Conservation (phyloP, 2,888 invertebrate species). For the Lagria hirta region DNA sequence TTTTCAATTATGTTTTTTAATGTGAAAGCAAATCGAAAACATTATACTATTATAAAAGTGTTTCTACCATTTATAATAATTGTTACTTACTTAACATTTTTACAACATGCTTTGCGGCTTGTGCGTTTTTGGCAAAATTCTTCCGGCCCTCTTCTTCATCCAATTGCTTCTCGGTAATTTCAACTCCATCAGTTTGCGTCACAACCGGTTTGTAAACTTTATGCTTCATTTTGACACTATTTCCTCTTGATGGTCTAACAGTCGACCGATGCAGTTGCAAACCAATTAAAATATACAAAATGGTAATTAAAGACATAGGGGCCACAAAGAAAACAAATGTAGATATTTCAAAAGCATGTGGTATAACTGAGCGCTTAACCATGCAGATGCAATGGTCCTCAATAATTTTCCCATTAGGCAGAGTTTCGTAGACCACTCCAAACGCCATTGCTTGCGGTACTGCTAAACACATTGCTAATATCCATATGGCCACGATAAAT, state of each 20-base stretch:
- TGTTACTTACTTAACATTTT: constrained; percentile 65
- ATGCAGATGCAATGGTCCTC: constrained; percentile 48
- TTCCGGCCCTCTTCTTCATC: constrained; percentile 51
- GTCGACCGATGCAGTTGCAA: constrained; percentile 52
- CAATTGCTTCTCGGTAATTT: constrained; percentile 30
- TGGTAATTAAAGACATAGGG: constrained; percentile 62
- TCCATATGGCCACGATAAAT: constrained; percentile 73
- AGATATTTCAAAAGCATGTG: constrained; percentile 58
- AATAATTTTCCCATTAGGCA: constrained; percentile 36
- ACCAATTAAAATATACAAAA: constrained; percentile 58
- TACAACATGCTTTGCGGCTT: constrained; percentile 55
- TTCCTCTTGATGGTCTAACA: constrained; percentile 43
- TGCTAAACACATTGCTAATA: constrained; percentile 71
- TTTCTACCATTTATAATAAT: no score
- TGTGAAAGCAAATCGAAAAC: no score
- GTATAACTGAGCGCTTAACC: constrained; percentile 49
- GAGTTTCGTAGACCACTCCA: constrained; percentile 61
- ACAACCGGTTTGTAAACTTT: constrained; percentile 38
- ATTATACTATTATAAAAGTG: no score
- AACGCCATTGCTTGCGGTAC: constrained; percentile 80
- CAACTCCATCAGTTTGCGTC: constrained; percentile 34
- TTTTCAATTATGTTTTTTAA: no score
- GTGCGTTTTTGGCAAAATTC: constrained; percentile 50
- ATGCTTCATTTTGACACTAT: constrained; percentile 50
- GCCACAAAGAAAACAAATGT: constrained; percentile 62